Conservation (phyloP, 2,113 vertebrate genomes). For the Ochotona princeps region DNA sequence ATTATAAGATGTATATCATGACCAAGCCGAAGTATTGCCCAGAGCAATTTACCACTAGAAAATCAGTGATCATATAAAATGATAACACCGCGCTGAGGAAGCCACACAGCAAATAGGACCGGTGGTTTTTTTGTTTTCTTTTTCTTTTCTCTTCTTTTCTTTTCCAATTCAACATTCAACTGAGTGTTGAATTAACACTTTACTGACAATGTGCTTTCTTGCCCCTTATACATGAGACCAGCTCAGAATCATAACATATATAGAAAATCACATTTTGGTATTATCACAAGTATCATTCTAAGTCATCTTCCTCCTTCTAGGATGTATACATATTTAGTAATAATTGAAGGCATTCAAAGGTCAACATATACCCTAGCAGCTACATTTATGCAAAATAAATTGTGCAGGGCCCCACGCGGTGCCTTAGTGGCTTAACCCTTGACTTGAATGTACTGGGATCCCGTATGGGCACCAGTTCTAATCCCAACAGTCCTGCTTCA, state of each 20-base stretch:
- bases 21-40: not conserved
- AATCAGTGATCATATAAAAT: constrained; percentile 10
- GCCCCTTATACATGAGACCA: constrained; percentile 19
- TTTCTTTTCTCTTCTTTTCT: not conserved
- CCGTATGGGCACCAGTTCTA: too few species aligned
- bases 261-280: not conserved
- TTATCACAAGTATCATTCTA: constrained; percentile 25
- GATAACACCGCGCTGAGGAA: not conserved
- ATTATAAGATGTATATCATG: constrained; percentile 30
- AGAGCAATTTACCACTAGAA: constrained; percentile 8
- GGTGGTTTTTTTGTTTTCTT: not conserved
- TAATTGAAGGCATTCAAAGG: not conserved
- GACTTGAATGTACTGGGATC: too few species aligned
- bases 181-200: constrained; percentile 53
- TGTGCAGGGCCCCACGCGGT: too few species aligned
- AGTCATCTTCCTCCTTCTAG: not conserved
- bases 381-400: constrained; percentile 53
- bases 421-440: too few species aligned
- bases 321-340: constrained; percentile 16
- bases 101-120: constrained; percentile 48
- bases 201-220: not conserved
- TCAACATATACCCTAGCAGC: not conserved
- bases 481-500: too few species aligned
- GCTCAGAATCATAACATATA: not conserved
- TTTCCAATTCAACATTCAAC: constrained; percentile 68